Base-by-base conservation (phyloP, 2,888 invertebrate species). In the Polydrusus pterygomalis region DNA sequence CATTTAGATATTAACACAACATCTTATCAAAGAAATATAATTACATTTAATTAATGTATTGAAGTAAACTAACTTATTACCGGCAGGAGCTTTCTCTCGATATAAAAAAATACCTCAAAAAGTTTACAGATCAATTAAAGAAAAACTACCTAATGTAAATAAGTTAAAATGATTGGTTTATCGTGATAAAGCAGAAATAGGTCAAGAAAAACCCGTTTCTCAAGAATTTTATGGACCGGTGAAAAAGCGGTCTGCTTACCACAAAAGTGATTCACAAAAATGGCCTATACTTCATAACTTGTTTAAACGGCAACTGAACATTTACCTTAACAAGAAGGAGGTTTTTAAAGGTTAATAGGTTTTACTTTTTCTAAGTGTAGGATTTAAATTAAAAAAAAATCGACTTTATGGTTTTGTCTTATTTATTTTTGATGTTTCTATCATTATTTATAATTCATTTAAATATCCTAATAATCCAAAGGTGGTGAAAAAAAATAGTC, bases 121-220 rank as follows among this genome's bases (percentile, higher is more conserved):
- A 17, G 5, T 47, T 13, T 17, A n/a, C 15, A 7, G 2, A 47
- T 6, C n/a, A 47, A 47, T 17, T 17, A 47, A 54, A 13, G 54
- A 25, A 60, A 63, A 63, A 63, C 5, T 25, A 63, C 40, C 13
- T 18, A 45, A 20, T 43, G 20, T 63, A 45, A 63, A 63, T 45
- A 63, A 63, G n/a, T 45, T 49, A 17, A 38, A 51, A 60, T 34
- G n/a, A 65, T 20, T 45, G 47, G 51, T 34, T 49, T 15, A 38
- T 25, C 49, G 15, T 49, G 49, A 49, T 49, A 38, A 17, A 34
- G 49, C 65, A 65, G 49, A 65, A 65, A 65, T 65, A 51, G 65
- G 51, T 38, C 51, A 65, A 51, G 51, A 65, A 65, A 65, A 51
- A 65, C 65, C 65, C 25, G 65, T 65, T 65, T 51, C 38, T 65